Conservation (phyloP, 2,113 vertebrate genomes). For the Coregonus clupeaformis region DNA sequence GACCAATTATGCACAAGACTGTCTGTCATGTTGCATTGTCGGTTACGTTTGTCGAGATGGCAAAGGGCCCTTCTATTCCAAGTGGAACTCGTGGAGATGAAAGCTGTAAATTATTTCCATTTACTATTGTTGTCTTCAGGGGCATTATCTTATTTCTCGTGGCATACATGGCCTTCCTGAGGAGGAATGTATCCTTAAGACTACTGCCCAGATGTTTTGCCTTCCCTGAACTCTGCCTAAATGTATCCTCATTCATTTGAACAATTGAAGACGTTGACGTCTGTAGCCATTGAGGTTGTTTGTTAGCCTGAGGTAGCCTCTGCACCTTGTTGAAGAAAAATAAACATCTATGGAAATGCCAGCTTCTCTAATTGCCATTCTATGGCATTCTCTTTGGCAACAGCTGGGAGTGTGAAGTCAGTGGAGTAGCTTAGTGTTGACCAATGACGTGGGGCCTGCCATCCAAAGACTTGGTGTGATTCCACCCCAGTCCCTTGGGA, state of each 20-base stretch:
- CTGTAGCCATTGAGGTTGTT: not conserved
- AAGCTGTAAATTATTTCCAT: not conserved
- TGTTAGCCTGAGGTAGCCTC: not conserved
- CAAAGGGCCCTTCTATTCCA: not conserved
- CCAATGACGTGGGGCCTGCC: not conserved
- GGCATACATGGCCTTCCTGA: not conserved
- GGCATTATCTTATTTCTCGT: not conserved
- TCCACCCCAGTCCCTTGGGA: slow-evolving; percentile 17
- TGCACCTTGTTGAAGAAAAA: not conserved
- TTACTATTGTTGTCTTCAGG: not conserved
- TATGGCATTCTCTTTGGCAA: not conserved
- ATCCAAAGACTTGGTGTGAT: slow-evolving; percentile 8
- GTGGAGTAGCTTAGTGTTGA: not conserved
- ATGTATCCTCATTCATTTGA: not conserved
- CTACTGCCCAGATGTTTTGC: not conserved
- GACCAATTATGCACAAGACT: not conserved
- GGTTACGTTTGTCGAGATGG: not conserved
- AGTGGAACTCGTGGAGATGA: not conserved
- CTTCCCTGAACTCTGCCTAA: not conserved
- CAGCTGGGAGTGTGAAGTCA: not conserved
- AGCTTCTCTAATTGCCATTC: not conserved
- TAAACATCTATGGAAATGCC: not conserved
- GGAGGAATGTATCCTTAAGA: not conserved
- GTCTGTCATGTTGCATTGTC: not conserved
- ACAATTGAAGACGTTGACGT: not conserved